These are phyloP conservation scores for Phrynocephalus vlangalii DNA, from an alignment of 2,797 vertebrate species.

Conservation along the genomic window DNA sequence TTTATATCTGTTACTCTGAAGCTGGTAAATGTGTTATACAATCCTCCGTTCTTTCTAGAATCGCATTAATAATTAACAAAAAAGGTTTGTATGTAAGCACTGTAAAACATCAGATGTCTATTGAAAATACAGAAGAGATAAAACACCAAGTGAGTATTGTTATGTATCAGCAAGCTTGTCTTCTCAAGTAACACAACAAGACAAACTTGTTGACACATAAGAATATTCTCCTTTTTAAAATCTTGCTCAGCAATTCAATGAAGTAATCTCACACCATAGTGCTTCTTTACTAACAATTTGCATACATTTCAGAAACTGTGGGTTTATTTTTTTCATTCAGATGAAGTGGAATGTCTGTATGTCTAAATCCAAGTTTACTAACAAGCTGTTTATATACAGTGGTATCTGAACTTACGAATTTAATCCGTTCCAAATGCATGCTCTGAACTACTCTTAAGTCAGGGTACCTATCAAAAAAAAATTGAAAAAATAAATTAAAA, in stretches of 20 bases:
- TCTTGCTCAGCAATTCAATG: not conserved
- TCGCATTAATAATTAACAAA: conserved; percentile 48
- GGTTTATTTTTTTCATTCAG: not conserved
- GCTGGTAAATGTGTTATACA: not conserved
- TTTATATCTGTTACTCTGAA: not conserved
- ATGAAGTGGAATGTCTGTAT: accelerated
- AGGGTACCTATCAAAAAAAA: too few relatives aligned
- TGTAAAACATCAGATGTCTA: not conserved
- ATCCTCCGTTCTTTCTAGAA: not conserved
- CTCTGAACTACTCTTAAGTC: too few relatives aligned
- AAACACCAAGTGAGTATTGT: accelerated
- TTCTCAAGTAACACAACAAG: not conserved
- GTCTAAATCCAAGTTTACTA: not conserved
- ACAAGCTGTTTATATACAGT: not conserved
- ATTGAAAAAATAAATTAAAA: too few relatives aligned
- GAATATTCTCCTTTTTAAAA: not conserved
- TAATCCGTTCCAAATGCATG: too few relatives aligned
- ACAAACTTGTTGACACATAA: not conserved
- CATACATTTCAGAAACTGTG: not conserved
- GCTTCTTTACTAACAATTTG: not conserved
- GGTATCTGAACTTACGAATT: too few relatives aligned
- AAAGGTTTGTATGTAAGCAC: not conserved
- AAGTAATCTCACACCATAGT: not conserved
- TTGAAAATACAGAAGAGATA: conserved; percentile 5
- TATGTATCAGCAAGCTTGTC: not conserved